Evolutionary conservation across 2,113 vertebrate genomes (phyloP).

Genomic region (Cacatua alba): DNA sequence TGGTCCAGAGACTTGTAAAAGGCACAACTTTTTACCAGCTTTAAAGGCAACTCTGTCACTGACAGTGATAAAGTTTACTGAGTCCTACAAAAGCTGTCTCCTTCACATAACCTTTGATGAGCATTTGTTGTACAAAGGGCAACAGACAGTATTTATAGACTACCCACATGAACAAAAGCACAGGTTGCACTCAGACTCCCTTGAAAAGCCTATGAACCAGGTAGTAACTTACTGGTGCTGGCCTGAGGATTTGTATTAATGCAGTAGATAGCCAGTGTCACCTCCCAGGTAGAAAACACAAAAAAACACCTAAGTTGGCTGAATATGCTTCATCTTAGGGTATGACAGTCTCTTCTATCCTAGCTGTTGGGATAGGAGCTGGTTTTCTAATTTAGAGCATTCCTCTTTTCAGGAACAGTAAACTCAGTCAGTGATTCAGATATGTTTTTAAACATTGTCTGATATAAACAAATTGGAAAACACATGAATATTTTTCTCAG

Average conservation of each 20-base stretch:
- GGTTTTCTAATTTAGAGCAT: background rate
- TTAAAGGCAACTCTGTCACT: background rate
- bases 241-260: background rate
- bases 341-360: background rate
- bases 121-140: background rate
- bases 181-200: background rate
- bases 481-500: background rate
- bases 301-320: background rate
- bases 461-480: background rate
- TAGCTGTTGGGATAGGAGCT: background rate
- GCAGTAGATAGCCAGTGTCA: background rate
- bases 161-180: background rate
- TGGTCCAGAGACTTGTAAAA: background rate
- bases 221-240: background rate
- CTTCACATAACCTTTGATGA: conserved; percentile 14
- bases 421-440: background rate
- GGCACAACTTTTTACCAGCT: background rate
- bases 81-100: background rate
- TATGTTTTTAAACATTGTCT: background rate
- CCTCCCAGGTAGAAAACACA: background rate
- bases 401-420: background rate
- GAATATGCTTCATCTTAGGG: background rate
- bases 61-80: conserved; percentile 16
- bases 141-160: background rate
- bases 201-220: background rate